Percentiles rank a stretch among this genome's conserved stretches.
Conservation (phyloP, 2,888 invertebrate genomes). For the Cephus spinipes region DNA sequence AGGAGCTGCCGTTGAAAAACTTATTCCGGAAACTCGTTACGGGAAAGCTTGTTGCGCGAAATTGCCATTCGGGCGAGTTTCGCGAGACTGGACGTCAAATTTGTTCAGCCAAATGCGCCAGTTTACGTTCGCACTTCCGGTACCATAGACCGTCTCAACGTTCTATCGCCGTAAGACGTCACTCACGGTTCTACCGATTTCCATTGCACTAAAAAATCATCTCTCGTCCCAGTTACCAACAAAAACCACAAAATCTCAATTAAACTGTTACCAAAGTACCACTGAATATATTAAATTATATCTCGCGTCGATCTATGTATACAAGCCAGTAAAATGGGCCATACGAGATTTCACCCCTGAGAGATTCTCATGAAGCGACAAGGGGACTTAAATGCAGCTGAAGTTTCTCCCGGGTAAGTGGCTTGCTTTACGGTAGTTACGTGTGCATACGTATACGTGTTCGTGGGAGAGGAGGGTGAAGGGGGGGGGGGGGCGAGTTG, state of each 20-base stretch:
- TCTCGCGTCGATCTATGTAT: background rate
- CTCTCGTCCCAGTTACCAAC: background rate
- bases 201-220: background rate
- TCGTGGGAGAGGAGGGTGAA: too few relatives aligned
- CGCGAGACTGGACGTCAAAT: background rate
- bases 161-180: background rate
- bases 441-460: slow-evolving; percentile 17
- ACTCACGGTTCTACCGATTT: background rate
- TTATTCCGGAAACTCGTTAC: background rate
- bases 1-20: background rate
- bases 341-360: slow-evolving; percentile 24
- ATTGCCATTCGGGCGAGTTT: background rate
- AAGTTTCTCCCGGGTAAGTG: slow-evolving; percentile 22
- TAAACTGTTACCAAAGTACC: background rate
- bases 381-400: slow-evolving; percentile 35
- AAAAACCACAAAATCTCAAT: background rate
- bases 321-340: background rate
- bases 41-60: background rate
- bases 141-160: background rate
- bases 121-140: background rate
- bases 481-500: background rate
- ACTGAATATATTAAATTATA: background rate
- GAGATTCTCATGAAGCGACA: slow-evolving; percentile 30
- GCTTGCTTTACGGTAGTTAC: slow-evolving; percentile 21
- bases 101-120: background rate